Evolutionary conservation across 2,888 invertebrate genomes (phyloP).

Genomic region (Troides helena): DNA sequence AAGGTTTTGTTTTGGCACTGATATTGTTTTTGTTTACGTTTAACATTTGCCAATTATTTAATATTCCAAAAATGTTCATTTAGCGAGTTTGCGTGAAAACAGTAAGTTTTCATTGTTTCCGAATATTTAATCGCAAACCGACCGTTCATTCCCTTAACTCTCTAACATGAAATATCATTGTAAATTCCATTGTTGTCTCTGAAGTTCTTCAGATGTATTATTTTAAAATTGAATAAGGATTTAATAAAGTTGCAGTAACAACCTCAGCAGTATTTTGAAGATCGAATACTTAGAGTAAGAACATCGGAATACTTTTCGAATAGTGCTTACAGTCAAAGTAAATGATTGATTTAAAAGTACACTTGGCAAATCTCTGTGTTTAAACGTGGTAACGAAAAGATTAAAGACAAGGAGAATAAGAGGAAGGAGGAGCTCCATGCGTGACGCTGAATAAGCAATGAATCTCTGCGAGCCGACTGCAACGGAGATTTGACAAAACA

Average conservation of each 20-base stretch:
- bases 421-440: slow-evolving; percentile 49
- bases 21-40: neutral
- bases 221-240: neutral
- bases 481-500: slow-evolving; percentile 49
- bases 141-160: no score
- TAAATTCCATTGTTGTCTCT: no score
- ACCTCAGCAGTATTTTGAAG: no score
- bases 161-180: no score
- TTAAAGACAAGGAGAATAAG: slow-evolving; percentile 43
- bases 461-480: slow-evolving; percentile 37
- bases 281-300: no score
- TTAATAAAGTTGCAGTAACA: neutral
- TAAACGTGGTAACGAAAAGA: slow-evolving; percentile 66
- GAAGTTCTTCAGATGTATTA: no score
- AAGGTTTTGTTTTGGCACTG: neutral
- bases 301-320: neutral
- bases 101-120: neutral
- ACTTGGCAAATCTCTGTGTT: slow-evolving; percentile 50
- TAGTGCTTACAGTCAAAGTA: no score
- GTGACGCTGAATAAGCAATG: slow-evolving; percentile 67
- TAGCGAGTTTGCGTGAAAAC: neutral
- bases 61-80: slow-evolving; percentile 1
- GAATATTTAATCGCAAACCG: neutral
- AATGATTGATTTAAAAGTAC: neutral
- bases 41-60: neutral